Evolutionary conservation across 1,140 invertebrate genomes (phyloP), one percentile per base, ranked within the genome.

Genomic region (Drosophila trapezifrons): DNA sequence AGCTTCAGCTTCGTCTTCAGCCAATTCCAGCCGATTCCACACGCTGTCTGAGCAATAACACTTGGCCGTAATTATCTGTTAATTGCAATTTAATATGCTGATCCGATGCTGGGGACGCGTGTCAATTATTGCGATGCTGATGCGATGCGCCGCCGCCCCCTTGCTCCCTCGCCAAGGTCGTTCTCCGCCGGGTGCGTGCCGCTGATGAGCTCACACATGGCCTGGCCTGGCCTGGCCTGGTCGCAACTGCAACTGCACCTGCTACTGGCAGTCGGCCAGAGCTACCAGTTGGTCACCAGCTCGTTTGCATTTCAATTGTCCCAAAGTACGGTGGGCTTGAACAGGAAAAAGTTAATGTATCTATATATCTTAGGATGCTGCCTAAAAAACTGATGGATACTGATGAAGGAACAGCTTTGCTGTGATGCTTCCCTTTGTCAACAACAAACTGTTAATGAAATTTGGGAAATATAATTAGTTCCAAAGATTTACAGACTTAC

Each of bases 71-170:
- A 77, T 77, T 76, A 83, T 75, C 76, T 89, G 85, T 73, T 89
- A 89, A 89, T 89, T 84, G 62, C 55, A 42, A 72, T 75, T 80
- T 84, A 89, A 89, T 89, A 72, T 89, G 77, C 66, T 51, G 49
- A 38, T 42, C 64, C 35, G 22, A 45, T 62, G 38, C 49, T 63
- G 38, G 52, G 64, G 52, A 57, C 56, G 52, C 45, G 55, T 65
- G 56, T 43, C 49, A 64, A 49, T 78, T 43, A 63, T 40, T 70
- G 52, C 54, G 13, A 32, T 32, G 37, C 40, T 13, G 25, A 49
- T 40, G 3, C 40, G 22, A 42, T 52, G 13, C n/a, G n/a, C n/a
- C 8, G 25, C 43, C 37, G 38, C 70, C 71, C 73, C 35, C 54
- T 51, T 17, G 10, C 64, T 40, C 51, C 55, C 46, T 52, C 51